Evolutionary conservation across 1,140 invertebrate genomes (phyloP).

Genomic region (Caenorhabditis elegans): DNA sequence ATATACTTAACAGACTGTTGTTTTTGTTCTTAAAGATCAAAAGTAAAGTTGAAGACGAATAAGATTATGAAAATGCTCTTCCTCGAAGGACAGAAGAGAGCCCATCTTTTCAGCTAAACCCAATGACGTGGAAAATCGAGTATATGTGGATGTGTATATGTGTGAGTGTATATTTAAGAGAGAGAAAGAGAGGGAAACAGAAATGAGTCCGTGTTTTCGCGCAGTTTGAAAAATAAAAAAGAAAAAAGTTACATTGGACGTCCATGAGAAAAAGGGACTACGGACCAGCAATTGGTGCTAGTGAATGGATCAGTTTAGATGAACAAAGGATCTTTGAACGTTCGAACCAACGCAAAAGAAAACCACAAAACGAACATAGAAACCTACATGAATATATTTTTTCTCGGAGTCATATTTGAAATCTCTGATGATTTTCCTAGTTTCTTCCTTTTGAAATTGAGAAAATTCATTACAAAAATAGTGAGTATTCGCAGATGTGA

Average conservation of each 20-base stretch:
- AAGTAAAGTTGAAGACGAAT: neutral
- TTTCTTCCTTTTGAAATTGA: too few species aligned
- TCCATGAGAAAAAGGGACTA: neutral
- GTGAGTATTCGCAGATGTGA: too few species aligned
- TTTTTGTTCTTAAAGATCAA: too few species aligned
- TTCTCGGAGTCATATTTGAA: too few species aligned
- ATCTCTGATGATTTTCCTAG: too few species aligned
- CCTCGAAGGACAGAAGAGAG: neutral
- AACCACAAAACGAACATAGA: neutral
- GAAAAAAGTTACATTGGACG: neutral
- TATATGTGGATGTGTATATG: slow-evolving; percentile 11
- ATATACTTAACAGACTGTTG: too few species aligned
- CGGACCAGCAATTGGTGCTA: neutral
- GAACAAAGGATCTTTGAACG: neutral
- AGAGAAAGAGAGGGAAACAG: neutral
- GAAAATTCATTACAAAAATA: too few species aligned
- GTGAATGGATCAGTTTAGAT: neutral
- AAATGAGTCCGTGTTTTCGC: neutral
- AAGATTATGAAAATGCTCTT: neutral
- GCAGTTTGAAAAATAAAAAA: slow-evolving; percentile 23
- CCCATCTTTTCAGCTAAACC: slow-evolving; percentile 1
- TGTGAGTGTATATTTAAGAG: neutral
- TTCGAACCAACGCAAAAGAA: neutral
- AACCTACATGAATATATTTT: neutral
- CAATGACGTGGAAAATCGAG: slow-evolving; percentile 28